phyloP scores from a whole-genome alignment of 2,113 vertebrate genomes.

The Brachyhypopomus gauderio region DNA sequence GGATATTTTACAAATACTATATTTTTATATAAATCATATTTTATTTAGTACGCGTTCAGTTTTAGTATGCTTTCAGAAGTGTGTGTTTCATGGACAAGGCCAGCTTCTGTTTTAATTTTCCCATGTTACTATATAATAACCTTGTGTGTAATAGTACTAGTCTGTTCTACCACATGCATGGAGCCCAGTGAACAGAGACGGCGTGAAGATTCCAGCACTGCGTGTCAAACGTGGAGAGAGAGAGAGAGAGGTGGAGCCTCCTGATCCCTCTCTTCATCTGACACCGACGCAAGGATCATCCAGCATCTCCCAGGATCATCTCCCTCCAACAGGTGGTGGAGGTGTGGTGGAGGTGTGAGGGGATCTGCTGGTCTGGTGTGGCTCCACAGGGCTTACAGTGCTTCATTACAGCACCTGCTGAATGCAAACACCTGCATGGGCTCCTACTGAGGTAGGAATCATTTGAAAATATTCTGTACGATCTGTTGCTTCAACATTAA shows the following conservation, averaged over 20 bases:
- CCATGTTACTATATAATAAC: background rate
- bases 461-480: no score
- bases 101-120: background rate
- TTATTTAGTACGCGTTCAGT: background rate
- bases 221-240: constrained; percentile 12
- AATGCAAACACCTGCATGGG: no score
- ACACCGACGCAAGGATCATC: background rate
- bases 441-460: no score
- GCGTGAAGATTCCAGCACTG: constrained; percentile 21
- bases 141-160: constrained; percentile 2
- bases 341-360: background rate
- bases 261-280: background rate
- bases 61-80: background rate
- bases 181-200: background rate
- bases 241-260: background rate
- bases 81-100: background rate
- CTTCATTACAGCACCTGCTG: background rate
- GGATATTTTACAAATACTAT: no score
- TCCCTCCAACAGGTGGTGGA: background rate
- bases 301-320: background rate
- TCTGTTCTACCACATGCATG: constrained; percentile 20
- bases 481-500: no score
- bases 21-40: background rate
- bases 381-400: background rate
- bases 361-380: background rate